Percentiles rank a stretch among this genome's conserved stretches.
These are phyloP conservation scores for Urocynchramus pylzowi DNA, from an alignment of 2,113 vertebrate genomes.

Conservation along the genomic window DNA sequence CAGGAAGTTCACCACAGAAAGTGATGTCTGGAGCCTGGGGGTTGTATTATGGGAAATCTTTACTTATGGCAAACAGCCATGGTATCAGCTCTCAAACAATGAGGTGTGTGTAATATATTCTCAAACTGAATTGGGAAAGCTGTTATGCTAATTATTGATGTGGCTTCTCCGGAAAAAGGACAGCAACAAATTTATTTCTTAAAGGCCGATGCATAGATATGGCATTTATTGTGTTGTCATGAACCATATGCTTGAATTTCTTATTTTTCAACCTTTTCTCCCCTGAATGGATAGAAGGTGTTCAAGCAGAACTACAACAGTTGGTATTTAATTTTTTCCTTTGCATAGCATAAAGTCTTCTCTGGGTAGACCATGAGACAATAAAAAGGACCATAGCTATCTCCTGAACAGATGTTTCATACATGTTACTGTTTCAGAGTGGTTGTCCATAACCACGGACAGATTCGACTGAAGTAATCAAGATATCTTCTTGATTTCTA, in stretches of 20 bases:
- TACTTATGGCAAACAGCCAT: constrained; percentile 98
- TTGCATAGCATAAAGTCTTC: background rate
- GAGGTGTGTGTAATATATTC: constrained; percentile 79
- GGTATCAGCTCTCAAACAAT: constrained; percentile 99
- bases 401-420: background rate
- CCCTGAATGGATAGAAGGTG: background rate
- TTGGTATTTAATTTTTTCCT: background rate
- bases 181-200: background rate
- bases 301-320: background rate
- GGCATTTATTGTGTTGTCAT: background rate
- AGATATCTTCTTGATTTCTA: background rate
- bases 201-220: background rate
- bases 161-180: background rate
- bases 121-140: background rate
- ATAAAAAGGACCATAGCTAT: background rate
- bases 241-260: background rate
- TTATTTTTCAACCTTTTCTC: background rate
- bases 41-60: constrained; percentile 99
- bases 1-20: constrained; percentile 98
- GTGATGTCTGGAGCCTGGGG: constrained; percentile 97
- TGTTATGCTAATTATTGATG: background rate
- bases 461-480: background rate
- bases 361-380: background rate
- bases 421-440: background rate
- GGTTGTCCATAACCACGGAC: background rate